These are phyloP conservation scores for Iselma pallidipennis DNA, from an alignment of 2,888 invertebrate genomes.

Conservation along the genomic window DNA sequence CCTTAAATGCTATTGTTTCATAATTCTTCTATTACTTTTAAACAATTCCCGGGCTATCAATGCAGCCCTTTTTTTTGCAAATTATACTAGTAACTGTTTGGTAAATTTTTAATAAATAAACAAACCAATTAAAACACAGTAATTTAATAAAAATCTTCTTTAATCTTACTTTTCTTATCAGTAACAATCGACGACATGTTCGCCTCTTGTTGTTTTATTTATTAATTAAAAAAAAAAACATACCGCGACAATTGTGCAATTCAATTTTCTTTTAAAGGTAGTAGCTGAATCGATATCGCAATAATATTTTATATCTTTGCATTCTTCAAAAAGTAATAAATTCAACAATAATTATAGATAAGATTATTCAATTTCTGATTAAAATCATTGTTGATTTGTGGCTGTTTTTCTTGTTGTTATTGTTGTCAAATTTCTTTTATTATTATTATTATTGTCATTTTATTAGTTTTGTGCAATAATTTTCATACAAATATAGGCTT, in stretches of 20 bases:
- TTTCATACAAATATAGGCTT: neutral
- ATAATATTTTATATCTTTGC: slow-evolving; percentile 18
- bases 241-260: slow-evolving; percentile 5
- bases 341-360: slow-evolving; percentile 21
- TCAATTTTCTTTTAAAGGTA: slow-evolving; percentile 13
- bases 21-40: too few relatives aligned
- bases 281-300: slow-evolving; percentile 21
- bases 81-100: too few relatives aligned
- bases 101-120: neutral
- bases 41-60: too few relatives aligned
- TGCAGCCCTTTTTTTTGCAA: too few relatives aligned
- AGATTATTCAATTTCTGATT: slow-evolving; percentile 21
- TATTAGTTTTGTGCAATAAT: neutral
- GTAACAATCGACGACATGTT: slow-evolving; percentile 5
- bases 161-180: slow-evolving; percentile 14
- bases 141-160: slow-evolving; percentile 7
- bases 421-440: neutral
- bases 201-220: slow-evolving; percentile 2
- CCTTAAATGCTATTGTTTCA: too few relatives aligned
- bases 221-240: neutral
- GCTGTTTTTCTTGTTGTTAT: neutral
- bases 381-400: slow-evolving; percentile 9
- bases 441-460: neutral
- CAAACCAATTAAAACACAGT: neutral
- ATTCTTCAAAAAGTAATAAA: slow-evolving; percentile 22